Evolutionary conservation across 2,113 vertebrate species (phyloP), one percentile per base, ranked within the genome.

Genomic region (Cyanoramphus novaezelandiae): DNA sequence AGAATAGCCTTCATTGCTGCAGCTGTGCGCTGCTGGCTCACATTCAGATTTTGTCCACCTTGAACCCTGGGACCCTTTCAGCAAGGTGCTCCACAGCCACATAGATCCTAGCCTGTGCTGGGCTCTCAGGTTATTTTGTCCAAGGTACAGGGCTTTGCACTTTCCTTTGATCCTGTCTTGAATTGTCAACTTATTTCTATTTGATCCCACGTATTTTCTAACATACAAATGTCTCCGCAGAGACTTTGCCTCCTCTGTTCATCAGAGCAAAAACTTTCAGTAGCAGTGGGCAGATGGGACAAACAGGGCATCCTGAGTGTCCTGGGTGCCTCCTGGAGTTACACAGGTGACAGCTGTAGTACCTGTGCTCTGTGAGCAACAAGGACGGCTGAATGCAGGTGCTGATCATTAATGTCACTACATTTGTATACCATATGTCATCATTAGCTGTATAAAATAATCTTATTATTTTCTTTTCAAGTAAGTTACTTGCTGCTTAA

Each of bases 201-300:
- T 37, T 55, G 18, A 62, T 50, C 33, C 25, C 27, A 43, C 16
- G 3, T 41, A 35, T 37, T 89, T 86, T 76, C 52, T 69, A 49
- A 59, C 21, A 39, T 5, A 47, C 2, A 35, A 29, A 63, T 31
- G 13, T 52, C 25, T 71, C 68, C 24, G 41, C 12, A 12, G 77
- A 35, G 18, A 7, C 18, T 71, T 86, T 83, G 27, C 10, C 7
- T 78, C 21, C 64, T 46, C 37, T 76, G 16, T 23, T 86, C 27
- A 46, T 17, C 20, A 33, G 25, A 41, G 52, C 28, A 81, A 68
- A 68, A 68, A 1, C 27, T 52, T 46, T 35, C 37, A 35, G 5
- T 49, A 68, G 3, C 35, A 31, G 28, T 28, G 12, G 10, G 17
- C 4, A 10, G 23, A 39, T 21, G 0, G 6, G 43, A 7, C 37